Evolutionary conservation across 1,140 invertebrate species (phyloP), one percentile per base, ranked within the genome.

Genomic region (Drosophila yakuba): DNA sequence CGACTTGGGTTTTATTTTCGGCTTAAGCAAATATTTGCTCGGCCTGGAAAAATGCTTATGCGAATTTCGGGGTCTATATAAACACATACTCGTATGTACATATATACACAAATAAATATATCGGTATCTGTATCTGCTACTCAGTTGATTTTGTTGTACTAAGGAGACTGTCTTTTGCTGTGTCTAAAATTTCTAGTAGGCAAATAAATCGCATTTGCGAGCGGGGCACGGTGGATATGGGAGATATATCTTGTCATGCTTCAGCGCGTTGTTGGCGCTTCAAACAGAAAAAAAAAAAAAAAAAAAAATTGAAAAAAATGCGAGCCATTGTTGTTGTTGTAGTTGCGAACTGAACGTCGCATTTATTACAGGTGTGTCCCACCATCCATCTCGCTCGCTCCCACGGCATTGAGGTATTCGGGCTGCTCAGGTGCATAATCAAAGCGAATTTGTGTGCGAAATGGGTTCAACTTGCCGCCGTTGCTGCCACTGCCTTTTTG

Each of bases 291-390:
- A 38, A 39, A 39, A 39, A 39, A 39, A 14, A 12, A 39, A 39
- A 39, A 14, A n/a, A n/a, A n/a, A n/a, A n/a, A n/a, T n/a, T n/a
- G n/a, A n/a, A n/a, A 14, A 12, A 39, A 12, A 45, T 54, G 56
- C 50, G 52, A 20, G 51, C 62, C 35, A 80, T 85, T 84, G 72
- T 83, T 79, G 47, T 60, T 51, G 48, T 17, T 35, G 48, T n/a
- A 4, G 12, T 14, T 66, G 57, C 43, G 48, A 44, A 69, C 38
- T 50, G 62, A 60, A 41, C 45, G 63, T 78, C 57, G 36, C 55
- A 71, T 83, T 79, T 83, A 69, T 74, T 79, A 75, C 82, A 85
- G 82, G 78, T 85, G 81, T 85, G 67, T 74, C 81, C 57, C 28
- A 7, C 41, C 23, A 43, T 36, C 50, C 35, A 12, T 56, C 60